Base-by-base conservation (phyloP, 2,113 vertebrate species). In the Coreoperca whiteheadi region DNA sequence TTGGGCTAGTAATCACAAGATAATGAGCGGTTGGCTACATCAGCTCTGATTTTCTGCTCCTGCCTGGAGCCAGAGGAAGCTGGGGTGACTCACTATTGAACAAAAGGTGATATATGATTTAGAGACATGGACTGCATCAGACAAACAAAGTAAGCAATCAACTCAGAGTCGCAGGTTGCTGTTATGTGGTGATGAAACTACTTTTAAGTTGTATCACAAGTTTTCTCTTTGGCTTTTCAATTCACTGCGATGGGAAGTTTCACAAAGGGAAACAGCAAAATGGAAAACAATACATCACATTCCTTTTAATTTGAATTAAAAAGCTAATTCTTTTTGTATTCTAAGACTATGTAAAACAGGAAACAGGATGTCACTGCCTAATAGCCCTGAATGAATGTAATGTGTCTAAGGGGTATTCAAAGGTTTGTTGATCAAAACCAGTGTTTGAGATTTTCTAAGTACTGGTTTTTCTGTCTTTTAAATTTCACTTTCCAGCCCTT, bases 1-100 rank as follows among this genome's bases (percentile, higher is more conserved):
- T 79, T 88, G 75, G 78, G 74, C 79, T 67, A 68, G 79, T 86
- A 88, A 91, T 90, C 83, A 85, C 79, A 81, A 72, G 79, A 88
- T 92, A 93, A 92, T 90, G 86, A 92, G 87, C 60, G 82, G 82
- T 82, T 64, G 83, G 81, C 77, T 79, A 71, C 64, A 90, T 84
- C 88, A 81, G 54, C 84, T 75, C 78, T 78, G 80, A 71, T 57
- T 85, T 85, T 86, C 66, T 79, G 25, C 76, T 86, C 69, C 69
- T 82, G 64, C 28, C 72, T 56, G 14, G 32, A 84, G 77, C 75
- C 63, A 2, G 32, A 70, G 66, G 70, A 79, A 68, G 39, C 61
- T 77, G 73, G 60, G 28, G 74, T 68, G 61, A 82, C 71, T 83
- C 84, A 83, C 68, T 53, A 15, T 74, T 70, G 56, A 84, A 87